A percentile compares a stretch with the other conserved stretches of the same genome.
Conservation (phyloP, 2,888 invertebrate genomes). For the Acanthosepion esculentum region DNA sequence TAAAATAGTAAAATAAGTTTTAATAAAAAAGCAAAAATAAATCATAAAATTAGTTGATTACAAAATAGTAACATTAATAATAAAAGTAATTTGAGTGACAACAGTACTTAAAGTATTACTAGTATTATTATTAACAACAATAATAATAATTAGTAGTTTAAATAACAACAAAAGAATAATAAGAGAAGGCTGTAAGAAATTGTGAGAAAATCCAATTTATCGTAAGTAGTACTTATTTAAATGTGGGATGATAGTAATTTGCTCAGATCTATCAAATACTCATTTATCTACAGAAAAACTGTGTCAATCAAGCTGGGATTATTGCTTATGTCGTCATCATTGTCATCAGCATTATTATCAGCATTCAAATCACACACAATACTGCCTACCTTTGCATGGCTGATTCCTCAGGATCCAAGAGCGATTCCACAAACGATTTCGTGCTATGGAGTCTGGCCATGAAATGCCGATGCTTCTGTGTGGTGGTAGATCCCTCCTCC, state of each 20-base stretch:
- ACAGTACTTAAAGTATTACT: background rate
- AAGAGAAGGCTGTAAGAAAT: background rate
- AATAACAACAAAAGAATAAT: background rate
- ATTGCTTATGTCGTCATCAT: background rate
- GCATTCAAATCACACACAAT: background rate
- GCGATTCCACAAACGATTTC: constrained; percentile 44
- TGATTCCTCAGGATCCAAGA: constrained; percentile 40
- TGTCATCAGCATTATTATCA: background rate
- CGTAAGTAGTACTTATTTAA: no score
- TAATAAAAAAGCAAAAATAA: background rate
- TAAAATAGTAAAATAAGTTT: background rate
- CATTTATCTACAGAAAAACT: background rate
- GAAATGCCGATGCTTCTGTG: constrained; percentile 42
- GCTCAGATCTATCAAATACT: background rate
- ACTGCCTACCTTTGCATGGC: constrained; percentile 45
- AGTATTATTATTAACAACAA: background rate
- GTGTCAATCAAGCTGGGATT: no score
- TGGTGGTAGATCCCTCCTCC: constrained; percentile 35
- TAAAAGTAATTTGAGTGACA: background rate
- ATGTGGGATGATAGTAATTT: background rate
- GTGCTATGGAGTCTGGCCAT: constrained; percentile 45
- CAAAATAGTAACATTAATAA: background rate
- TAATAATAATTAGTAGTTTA: background rate
- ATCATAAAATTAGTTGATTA: background rate
- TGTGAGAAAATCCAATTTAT: background rate